Conservation (phyloP, 1,140 invertebrate genomes). For the Popillia japonica region DNA sequence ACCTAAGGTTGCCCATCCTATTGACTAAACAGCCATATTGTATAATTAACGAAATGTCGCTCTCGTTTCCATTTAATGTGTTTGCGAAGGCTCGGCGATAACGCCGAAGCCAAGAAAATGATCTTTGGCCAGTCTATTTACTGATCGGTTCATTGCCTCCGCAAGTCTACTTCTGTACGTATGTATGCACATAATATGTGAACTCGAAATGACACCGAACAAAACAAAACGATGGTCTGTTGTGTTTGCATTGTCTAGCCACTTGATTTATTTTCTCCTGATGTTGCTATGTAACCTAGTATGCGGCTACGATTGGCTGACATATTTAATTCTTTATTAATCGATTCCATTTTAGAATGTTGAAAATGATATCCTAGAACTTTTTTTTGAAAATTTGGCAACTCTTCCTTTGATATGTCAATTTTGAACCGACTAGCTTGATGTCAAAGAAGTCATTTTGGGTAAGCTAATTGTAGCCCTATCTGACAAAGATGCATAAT, state of each 20-base stretch:
- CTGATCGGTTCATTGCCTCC: slow-evolving; percentile 22
- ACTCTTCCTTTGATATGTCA: too few species aligned
- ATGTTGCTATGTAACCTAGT: too few species aligned
- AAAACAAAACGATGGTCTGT: background rate
- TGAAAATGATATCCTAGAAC: too few species aligned
- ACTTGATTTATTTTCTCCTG: background rate
- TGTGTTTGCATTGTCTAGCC: background rate
- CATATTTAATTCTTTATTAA: too few species aligned
- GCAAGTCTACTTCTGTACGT: background rate
- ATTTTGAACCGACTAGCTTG: too few species aligned
- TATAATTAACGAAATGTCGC: slow-evolving; percentile 1
- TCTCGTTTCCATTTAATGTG: background rate
- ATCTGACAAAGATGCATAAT: too few species aligned
- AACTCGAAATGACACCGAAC: background rate
- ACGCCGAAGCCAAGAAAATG: slow-evolving; percentile 24
- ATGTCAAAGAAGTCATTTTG: too few species aligned
- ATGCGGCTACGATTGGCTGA: too few species aligned
- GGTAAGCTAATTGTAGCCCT: too few species aligned
- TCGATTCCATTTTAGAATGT: too few species aligned
- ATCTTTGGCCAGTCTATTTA: slow-evolving; percentile 21
- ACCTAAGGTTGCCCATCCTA: background rate
- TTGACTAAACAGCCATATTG: background rate
- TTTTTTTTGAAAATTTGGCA: too few species aligned
- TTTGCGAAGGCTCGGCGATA: slow-evolving; percentile 24
- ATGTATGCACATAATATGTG: background rate